Base-by-base conservation (phyloP, 1,140 invertebrate species). In the Galleria mellonella region DNA sequence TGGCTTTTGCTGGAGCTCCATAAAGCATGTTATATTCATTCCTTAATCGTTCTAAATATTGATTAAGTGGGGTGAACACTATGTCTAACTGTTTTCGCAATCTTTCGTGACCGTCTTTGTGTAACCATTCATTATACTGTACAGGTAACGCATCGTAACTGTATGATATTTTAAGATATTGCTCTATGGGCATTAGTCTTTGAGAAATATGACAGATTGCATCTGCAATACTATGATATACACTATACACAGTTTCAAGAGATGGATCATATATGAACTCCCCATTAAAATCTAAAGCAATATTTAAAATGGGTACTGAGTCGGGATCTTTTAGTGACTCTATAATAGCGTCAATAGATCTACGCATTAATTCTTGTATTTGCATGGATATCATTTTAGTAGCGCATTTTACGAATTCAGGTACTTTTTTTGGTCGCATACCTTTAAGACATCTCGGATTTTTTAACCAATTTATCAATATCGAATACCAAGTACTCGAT, bases 281-380 rank as follows among this genome's bases (percentile, higher is more conserved):
- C 11, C 79, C 73, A 36, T 87, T 69, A 59, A 87, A 89, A 59
- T 77, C 71, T 43, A 89, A 60, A 23, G 77, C 69, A 41, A 87
- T 56, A 37, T 71, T 62, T 43, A 87, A 62, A 46, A 78, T 72
- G 7, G 82, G 82, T 12, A 83, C 62, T n/a, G 51, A 51, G 11
- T 81, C 72, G 15, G 62, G 52, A 68, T 85, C 61, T 43, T 67
- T 65, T 1, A 85, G 50, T 17, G 46, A 43, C 4, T 77, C 62
- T 56, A 87, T 85, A 14, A 87, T 59, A 27, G 62, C 62, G 29
- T 87, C 65, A 12, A 87, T 83, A 36, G 86, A 84, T 47, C 71
- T 62, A n/a, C 84, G 66, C 82, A 87, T 87, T 17, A 87, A 44
- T 60, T 87, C 86, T 56, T 77, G 78, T 53, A 87, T 87, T 57